phyloP scores from a whole-genome alignment of 1,140 invertebrate species.

The Drosophila leontia region DNA sequence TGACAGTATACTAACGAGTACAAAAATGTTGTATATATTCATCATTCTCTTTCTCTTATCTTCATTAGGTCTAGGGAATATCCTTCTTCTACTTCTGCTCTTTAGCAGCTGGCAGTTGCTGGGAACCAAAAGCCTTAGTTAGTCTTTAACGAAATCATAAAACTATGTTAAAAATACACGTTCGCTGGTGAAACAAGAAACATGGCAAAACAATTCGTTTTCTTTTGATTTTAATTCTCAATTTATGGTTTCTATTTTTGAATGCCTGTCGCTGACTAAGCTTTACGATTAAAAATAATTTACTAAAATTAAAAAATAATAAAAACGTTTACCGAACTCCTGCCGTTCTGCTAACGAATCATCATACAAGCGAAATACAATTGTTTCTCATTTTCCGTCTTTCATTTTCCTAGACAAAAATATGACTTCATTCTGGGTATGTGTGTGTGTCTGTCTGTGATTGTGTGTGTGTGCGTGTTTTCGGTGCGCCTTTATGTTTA shows the following conservation, averaged over 20 bases:
- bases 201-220: constrained; percentile 16
- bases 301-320: constrained; percentile 65
- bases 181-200: constrained; percentile 35
- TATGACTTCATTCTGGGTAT: constrained; percentile 37
- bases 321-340: constrained; percentile 41
- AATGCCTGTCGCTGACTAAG: constrained; percentile 33
- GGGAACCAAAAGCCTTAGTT: constrained; percentile 15
- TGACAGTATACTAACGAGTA: constrained; percentile 1
- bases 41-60: background rate
- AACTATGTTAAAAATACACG: constrained; percentile 27
- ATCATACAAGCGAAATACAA: constrained; percentile 20
- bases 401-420: constrained; percentile 17
- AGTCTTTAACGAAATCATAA: constrained; percentile 23
- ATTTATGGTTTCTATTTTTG: constrained; percentile 30
- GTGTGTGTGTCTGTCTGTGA: constrained; percentile 17
- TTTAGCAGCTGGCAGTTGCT: constrained; percentile 2
- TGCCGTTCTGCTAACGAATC: constrained; percentile 37
- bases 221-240: constrained; percentile 36
- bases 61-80: background rate
- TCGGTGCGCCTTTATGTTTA: constrained; percentile 34
- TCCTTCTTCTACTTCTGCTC: background rate
- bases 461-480: constrained; percentile 25
- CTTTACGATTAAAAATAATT: constrained; percentile 66
- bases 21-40: background rate
- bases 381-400: constrained; percentile 15